These are phyloP conservation scores for Nyctalus aviator DNA, from an alignment of 2,797 vertebrate species.

Conservation along the genomic window DNA sequence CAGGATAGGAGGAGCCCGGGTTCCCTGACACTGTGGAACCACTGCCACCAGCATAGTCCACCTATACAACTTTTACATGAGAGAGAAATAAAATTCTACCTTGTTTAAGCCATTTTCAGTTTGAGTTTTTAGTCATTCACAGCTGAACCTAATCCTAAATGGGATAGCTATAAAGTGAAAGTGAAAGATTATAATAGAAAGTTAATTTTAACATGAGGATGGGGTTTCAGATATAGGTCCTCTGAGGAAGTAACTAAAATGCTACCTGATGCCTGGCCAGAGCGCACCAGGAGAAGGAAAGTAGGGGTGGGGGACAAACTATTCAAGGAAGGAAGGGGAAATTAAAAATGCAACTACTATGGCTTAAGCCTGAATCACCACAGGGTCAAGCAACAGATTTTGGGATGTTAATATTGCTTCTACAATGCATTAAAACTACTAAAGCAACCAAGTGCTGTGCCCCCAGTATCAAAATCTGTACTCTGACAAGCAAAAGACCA, in stretches of 20 bases:
- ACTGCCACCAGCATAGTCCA: neutral
- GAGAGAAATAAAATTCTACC: neutral
- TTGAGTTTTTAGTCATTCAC: conserved; percentile 44
- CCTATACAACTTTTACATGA: neutral
- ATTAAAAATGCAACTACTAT: conserved; percentile 24
- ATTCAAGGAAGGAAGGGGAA: neutral
- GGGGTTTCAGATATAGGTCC: neutral
- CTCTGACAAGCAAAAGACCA: conserved; percentile 61
- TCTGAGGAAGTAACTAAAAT: neutral
- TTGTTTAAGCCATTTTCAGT: conserved; percentile 35
- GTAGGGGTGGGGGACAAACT: neutral
- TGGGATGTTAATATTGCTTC: neutral
- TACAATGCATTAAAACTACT: conserved; percentile 66
- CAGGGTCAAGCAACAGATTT: conserved; percentile 63
- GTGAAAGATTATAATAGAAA: conserved; percentile 41
- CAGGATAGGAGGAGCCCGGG: conserved; percentile 30
- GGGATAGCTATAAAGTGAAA: conserved; percentile 34
- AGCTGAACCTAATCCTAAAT: conserved; percentile 44
- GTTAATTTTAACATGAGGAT: neutral
- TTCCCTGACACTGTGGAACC: conserved; percentile 2
- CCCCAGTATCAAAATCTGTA: conserved; percentile 58
- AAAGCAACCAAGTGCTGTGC: conserved; percentile 66
- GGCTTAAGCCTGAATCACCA: conserved; percentile 64
- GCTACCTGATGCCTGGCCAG: neutral
- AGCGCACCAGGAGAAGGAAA: neutral